A percentile compares a stretch with the other conserved stretches of the same genome.
phyloP scores from a whole-genome alignment of 1,140 invertebrate genomes.

The Anastrepha obliqua region DNA sequence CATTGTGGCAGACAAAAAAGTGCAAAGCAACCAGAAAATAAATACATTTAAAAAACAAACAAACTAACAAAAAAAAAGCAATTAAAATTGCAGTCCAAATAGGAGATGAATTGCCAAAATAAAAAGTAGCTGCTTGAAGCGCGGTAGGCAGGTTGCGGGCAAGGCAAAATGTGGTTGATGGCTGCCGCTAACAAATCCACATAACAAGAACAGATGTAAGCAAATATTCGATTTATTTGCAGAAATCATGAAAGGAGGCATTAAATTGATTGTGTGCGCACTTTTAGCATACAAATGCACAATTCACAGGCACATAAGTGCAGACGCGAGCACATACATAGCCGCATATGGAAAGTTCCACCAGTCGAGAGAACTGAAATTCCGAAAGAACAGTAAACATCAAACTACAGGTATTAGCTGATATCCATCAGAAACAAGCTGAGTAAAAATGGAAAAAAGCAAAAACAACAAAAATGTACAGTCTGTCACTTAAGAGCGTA shows the following conservation, averaged over 20 bases:
- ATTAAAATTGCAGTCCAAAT: conserved; percentile 16
- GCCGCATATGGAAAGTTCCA: not conserved
- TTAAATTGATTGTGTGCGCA: not conserved
- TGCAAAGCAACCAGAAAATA: not conserved
- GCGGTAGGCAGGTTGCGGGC: not conserved
- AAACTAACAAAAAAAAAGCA: not conserved
- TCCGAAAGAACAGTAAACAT: not conserved
- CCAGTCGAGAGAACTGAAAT: not conserved
- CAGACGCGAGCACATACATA: not conserved
- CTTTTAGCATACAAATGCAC: not conserved
- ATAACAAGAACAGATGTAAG: not conserved
- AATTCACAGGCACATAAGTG: not conserved
- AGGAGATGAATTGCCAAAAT: not conserved
- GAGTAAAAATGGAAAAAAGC: not conserved
- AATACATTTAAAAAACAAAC: not conserved
- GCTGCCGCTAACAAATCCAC: not conserved
- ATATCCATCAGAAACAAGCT: not conserved
- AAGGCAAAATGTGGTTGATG: no score
- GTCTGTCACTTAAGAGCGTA: not conserved
- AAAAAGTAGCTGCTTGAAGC: not conserved
- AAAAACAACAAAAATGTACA: not conserved
- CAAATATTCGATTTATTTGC: not conserved
- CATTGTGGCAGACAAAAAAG: not conserved
- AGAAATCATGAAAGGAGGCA: not conserved
- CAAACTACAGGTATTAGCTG: not conserved